These are phyloP conservation scores for Sinella curviseta DNA, from an alignment of 1,140 invertebrate genomes.

Conservation along the genomic window DNA sequence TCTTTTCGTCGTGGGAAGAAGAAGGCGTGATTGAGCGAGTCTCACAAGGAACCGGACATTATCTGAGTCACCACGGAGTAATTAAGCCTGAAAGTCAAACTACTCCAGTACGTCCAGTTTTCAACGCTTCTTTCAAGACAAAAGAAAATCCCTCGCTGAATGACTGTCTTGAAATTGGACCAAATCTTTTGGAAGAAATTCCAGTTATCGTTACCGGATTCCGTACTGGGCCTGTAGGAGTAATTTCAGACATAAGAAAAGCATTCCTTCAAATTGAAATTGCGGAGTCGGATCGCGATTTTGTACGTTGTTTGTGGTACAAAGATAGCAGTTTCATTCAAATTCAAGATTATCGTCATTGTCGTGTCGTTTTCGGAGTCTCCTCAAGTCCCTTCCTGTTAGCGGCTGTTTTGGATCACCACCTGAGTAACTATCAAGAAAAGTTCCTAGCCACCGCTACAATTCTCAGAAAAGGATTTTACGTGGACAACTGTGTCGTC, in stretches of 20 bases:
- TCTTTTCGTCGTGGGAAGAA: not conserved
- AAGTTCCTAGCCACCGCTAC: not conserved
- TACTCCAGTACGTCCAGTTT: not conserved
- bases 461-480: not conserved
- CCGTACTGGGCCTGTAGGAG: not conserved
- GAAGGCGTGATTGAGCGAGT: not conserved
- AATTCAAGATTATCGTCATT: not conserved
- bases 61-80: not conserved
- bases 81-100: not conserved
- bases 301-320: not conserved
- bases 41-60: not conserved
- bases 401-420: not conserved
- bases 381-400: not conserved
- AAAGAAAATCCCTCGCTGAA: not conserved
- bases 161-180: not conserved
- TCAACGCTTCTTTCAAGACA: not conserved
- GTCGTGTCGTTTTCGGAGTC: not conserved
- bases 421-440: not conserved
- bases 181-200: not conserved
- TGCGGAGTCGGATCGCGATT: not conserved
- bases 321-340: not conserved
- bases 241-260: not conserved
- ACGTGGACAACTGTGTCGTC: conserved; percentile 4
- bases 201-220: not conserved
- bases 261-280: not conserved